These are phyloP conservation scores for Melipona quadrifasciata DNA, from an alignment of 1,140 invertebrate species.

Conservation along the genomic window DNA sequence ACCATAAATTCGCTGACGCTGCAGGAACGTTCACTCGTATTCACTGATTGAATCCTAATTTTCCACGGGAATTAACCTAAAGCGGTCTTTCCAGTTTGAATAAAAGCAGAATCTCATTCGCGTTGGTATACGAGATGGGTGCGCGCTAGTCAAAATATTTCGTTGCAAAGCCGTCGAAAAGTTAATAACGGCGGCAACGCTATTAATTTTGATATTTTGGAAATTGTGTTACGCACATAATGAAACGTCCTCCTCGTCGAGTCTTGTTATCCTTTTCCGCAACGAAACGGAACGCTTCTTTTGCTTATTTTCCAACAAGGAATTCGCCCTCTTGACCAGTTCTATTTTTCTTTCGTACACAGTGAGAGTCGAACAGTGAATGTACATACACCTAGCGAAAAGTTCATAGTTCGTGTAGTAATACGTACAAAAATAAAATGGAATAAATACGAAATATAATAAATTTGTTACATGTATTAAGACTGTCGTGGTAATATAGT, in stretches of 20 bases:
- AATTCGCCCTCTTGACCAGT: neutral
- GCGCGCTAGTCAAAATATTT: neutral
- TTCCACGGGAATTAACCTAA: neutral
- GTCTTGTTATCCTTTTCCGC: too few species aligned
- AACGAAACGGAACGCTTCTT: neutral
- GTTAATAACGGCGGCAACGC: conserved; percentile 5
- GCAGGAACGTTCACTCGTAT: neutral
- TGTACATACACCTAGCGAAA: too few species aligned
- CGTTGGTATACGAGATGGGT: neutral
- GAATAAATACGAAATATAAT: too few species aligned
- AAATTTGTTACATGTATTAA: too few species aligned
- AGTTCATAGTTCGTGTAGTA: too few species aligned
- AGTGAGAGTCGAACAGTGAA: neutral
- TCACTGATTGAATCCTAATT: conserved; percentile 9
- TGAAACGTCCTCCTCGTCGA: too few species aligned
- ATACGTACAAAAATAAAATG: too few species aligned
- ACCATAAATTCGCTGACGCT: neutral
- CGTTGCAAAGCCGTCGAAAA: neutral
- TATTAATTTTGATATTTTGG: too few species aligned
- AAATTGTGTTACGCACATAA: too few species aligned
- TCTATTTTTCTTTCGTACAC: neutral
- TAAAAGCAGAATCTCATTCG: neutral
- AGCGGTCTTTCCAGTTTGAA: too few species aligned
- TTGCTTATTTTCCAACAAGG: neutral
- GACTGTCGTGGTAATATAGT: too few species aligned